These are phyloP conservation scores for Antrozous pallidus DNA, from an alignment of 2,797 vertebrate species.

Conservation along the genomic window DNA sequence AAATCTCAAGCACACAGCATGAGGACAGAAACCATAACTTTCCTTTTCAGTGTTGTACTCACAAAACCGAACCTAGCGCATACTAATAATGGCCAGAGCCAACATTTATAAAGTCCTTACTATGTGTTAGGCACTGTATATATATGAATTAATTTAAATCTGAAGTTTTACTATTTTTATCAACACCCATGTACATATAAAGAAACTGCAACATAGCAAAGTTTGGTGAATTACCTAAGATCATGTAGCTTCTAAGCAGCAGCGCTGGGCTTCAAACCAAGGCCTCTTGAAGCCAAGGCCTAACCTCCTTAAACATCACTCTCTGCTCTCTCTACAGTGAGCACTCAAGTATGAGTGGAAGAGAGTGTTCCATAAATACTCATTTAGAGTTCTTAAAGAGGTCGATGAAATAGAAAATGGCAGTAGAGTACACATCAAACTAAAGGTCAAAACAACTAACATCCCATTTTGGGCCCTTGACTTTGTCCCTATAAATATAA, in stretches of 20 bases:
- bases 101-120: neutral
- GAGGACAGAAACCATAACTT: neutral
- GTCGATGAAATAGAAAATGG: neutral
- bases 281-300: neutral
- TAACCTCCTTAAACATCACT: neutral
- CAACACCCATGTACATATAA: neutral
- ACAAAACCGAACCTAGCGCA: neutral
- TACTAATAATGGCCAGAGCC: neutral
- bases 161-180: neutral
- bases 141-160: neutral
- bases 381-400: neutral
- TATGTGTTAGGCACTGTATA: neutral
- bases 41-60: neutral
- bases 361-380: neutral
- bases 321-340: neutral
- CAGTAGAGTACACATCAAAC: neutral
- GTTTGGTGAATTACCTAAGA: neutral
- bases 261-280: neutral
- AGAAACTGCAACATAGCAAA: neutral
- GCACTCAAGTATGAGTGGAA: neutral
- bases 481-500: neutral
- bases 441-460: neutral
- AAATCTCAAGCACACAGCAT: neutral
- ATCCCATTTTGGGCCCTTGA: too few species aligned
- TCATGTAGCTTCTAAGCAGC: neutral